Evolutionary conservation across 2,888 invertebrate genomes (phyloP).

Genomic region (Stratiomys singularior): DNA sequence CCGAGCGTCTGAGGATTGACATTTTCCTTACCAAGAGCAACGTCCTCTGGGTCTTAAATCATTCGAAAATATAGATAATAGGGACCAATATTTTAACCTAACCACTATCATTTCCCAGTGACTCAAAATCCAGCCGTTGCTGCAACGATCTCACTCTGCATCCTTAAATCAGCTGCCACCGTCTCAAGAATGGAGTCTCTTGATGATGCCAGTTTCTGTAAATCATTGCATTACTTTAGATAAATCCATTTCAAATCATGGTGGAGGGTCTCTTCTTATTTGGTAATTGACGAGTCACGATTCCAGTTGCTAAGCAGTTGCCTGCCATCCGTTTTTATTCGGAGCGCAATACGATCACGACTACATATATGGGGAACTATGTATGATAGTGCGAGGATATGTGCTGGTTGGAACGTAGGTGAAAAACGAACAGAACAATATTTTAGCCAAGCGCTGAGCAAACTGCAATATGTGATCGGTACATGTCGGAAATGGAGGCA

Average conservation of each 20-base stretch:
- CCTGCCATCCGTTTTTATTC: constrained; percentile 27
- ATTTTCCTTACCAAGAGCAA: no score
- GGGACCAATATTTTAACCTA: neutral
- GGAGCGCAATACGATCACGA: neutral
- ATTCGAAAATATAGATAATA: no score
- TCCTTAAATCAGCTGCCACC: no score
- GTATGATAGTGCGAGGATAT: no score
- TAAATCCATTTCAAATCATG: neutral
- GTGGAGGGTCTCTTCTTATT: constrained; percentile 36
- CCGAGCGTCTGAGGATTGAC: neutral
- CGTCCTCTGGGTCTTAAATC: no score
- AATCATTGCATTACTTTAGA: constrained; percentile 12
- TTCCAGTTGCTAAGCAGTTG: constrained; percentile 1
- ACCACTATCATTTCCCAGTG: neutral
- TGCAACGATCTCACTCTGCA: no score
- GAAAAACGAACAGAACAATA: neutral
- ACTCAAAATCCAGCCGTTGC: no score
- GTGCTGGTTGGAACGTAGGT: no score
- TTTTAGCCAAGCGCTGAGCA: no score
- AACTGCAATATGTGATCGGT: neutral
- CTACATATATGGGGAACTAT: neutral
- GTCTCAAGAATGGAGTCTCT: no score
- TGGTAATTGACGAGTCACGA: constrained; percentile 42
- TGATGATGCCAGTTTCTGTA: neutral
- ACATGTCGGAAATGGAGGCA: neutral